These are phyloP conservation scores for Hydrozoanthus gracilis DNA, from an alignment of 92 coral and sea anemone species.

Conservation along the genomic window DNA sequence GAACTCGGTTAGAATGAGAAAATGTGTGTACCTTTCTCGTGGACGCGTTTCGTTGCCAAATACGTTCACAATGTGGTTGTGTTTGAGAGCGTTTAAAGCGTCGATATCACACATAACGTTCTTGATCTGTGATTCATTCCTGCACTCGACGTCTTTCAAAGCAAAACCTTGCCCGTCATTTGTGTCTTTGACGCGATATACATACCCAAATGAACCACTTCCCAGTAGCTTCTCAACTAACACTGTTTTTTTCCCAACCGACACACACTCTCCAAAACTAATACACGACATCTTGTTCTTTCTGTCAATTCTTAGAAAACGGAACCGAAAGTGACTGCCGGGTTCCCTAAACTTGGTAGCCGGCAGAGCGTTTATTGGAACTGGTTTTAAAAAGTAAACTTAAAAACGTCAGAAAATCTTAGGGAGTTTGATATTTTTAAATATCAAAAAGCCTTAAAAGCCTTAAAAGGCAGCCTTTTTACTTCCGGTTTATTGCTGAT, in stretches of 20 bases:
- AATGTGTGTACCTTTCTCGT: neutral
- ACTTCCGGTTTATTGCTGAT: too few relatives aligned
- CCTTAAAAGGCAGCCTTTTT: too few relatives aligned
- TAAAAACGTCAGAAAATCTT: too few relatives aligned
- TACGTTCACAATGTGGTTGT: slow-evolving; percentile 55
- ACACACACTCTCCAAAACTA: slow-evolving; percentile 42
- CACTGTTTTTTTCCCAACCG: slow-evolving; percentile 54
- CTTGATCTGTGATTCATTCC: slow-evolving; percentile 32
- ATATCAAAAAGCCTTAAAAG: too few relatives aligned
- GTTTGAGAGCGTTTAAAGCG: slow-evolving; percentile 53
- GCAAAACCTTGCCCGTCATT: slow-evolving; percentile 57
- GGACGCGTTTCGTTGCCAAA: slow-evolving; percentile 46
- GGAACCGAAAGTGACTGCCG: neutral
- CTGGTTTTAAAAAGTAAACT: too few relatives aligned
- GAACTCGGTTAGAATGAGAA: slow-evolving; percentile 72
- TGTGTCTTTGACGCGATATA: slow-evolving; percentile 60
- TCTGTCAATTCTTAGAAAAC: slow-evolving; percentile 9
- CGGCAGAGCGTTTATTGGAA: neutral
- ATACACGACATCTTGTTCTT: slow-evolving; percentile 16
- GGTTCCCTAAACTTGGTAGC: neutral
- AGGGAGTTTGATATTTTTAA: too few relatives aligned
- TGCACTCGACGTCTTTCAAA: slow-evolving; percentile 65
- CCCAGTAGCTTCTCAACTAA: slow-evolving; percentile 55
- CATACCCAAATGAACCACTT: slow-evolving; percentile 77
- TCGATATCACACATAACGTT: slow-evolving; percentile 59